These are phyloP conservation scores for Felis chaus DNA, from an alignment of 2,113 vertebrate species.

Conservation along the genomic window DNA sequence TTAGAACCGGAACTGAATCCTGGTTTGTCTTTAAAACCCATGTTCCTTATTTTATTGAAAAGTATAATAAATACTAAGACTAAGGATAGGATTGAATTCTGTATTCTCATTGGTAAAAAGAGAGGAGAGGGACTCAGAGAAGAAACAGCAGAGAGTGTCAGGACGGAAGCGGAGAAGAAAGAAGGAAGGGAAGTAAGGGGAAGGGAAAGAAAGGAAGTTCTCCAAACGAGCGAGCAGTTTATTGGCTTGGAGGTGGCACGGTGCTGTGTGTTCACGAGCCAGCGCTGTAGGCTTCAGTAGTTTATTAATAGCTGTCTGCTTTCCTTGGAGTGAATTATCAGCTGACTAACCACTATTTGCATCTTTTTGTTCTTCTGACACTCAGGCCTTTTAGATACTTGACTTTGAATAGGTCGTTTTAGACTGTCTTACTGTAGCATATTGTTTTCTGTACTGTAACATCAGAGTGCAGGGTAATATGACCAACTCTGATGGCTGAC, in stretches of 20 bases:
- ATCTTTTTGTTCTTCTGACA: not conserved
- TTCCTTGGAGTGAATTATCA: not conserved
- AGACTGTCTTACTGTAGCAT: not conserved
- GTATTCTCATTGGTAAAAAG: not conserved
- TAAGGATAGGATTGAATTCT: constrained; percentile 20
- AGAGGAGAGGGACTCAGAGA: not conserved
- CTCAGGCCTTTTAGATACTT: not conserved
- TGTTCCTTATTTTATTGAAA: constrained; percentile 14
- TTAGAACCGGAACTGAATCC: constrained; percentile 5
- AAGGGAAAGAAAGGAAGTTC: not conserved
- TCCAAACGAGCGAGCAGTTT: not conserved
- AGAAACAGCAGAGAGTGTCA: not conserved
- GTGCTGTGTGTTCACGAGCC: not conserved
- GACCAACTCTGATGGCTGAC: not conserved
- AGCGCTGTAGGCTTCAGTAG: too few species aligned
- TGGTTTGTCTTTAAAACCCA: constrained; percentile 12
- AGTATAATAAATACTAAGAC: not conserved
- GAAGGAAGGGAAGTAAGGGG: not conserved
- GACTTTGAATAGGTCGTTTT: not conserved
- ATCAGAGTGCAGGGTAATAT: not conserved
- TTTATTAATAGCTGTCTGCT: not conserved
- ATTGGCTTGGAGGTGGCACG: not conserved
- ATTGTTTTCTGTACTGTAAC: not conserved
- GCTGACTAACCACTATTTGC: not conserved
- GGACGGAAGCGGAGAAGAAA: not conserved